Evolutionary conservation across 2,797 vertebrate genomes (phyloP), one percentile per base, ranked within the genome.

Genomic region (Chanos chanos): DNA sequence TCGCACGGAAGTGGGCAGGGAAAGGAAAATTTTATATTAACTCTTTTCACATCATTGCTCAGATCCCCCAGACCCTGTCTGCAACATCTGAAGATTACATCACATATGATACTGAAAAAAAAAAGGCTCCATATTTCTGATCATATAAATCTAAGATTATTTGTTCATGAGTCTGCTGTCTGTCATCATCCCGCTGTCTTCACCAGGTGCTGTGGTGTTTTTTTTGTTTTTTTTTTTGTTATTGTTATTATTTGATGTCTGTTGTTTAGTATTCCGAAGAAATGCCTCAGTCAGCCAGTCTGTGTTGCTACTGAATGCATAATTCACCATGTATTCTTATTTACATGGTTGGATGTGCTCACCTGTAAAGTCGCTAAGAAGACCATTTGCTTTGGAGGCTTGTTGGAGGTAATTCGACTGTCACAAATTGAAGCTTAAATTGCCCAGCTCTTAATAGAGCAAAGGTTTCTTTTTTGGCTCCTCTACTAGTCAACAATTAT

Each of bases 241-340:
- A n/a, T 33, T 37, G 50, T 15, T 47, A 64, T 68, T 36, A 57
- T 66, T 66, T 66, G 54, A 33, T 62, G n/a, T n/a, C n/a, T n/a
- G 18, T 66, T 70, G 25, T 25, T 73, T 70, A 45, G 49, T 60
- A 66, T 59, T 66, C 54, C 50, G 59, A 27, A 61, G 30, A 21
- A 60, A 64, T 55, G 56, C 19, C 18, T 25, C 19, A n/a, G 25
- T 12, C 4, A 13, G 4, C 27, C 16, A 25, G 47, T 30, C 24
- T 48, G 31, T 25, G 49, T 16, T 37, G 15, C 30, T 25, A 28
- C 13, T 25, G 47, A 58, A 73, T 66, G 37, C 48, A 66, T 65
- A 63, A 63, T 47, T 27, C 56, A 45, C 25, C 52, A 48, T 61
- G 12, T 51, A 18, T 50, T 52, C 24, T 13, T 60, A 56, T 66